phyloP scores from a whole-genome alignment of 2,888 invertebrate genomes.

The Osedax fenrisi region DNA sequence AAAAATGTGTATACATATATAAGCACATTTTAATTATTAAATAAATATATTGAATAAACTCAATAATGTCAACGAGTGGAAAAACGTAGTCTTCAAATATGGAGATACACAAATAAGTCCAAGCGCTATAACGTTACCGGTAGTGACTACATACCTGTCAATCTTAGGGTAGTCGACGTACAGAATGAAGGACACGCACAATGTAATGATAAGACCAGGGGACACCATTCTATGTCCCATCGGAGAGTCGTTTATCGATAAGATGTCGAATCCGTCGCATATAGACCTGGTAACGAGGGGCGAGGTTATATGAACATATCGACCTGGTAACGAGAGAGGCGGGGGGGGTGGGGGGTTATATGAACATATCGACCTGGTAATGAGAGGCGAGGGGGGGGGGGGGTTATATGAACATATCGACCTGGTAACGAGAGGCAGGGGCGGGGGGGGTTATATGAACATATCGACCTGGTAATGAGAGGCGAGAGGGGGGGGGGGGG shows the following conservation, averaged over 20 bases:
- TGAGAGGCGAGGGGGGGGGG: neutral
- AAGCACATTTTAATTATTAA: too few relatives aligned
- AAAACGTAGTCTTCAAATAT: too few relatives aligned
- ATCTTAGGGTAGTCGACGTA: slow-evolving; percentile 28
- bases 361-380: neutral
- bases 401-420: neutral
- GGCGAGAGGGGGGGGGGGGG: too few relatives aligned
- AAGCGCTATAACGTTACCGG: too few relatives aligned
- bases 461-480: too few relatives aligned
- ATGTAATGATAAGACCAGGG: slow-evolving; percentile 25
- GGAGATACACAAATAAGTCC: too few relatives aligned
- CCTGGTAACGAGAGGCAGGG: too few relatives aligned
- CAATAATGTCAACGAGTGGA: too few relatives aligned
- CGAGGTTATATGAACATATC: neutral
- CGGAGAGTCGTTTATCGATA: slow-evolving; percentile 14
- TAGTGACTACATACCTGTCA: slow-evolving; percentile 27
- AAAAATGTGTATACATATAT: too few relatives aligned
- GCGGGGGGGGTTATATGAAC: too few relatives aligned
- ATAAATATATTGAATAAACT: too few relatives aligned
- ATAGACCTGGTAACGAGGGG: neutral
- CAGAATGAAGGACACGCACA: slow-evolving; percentile 27
- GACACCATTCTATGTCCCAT: slow-evolving; percentile 27
- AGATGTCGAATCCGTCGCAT: slow-evolving; percentile 20
- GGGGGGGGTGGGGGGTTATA: neutral
- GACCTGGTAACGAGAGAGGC: neutral